Evolutionary conservation across 2,113 vertebrate species (phyloP).

Genomic region (Sclerurus mexicanus): DNA sequence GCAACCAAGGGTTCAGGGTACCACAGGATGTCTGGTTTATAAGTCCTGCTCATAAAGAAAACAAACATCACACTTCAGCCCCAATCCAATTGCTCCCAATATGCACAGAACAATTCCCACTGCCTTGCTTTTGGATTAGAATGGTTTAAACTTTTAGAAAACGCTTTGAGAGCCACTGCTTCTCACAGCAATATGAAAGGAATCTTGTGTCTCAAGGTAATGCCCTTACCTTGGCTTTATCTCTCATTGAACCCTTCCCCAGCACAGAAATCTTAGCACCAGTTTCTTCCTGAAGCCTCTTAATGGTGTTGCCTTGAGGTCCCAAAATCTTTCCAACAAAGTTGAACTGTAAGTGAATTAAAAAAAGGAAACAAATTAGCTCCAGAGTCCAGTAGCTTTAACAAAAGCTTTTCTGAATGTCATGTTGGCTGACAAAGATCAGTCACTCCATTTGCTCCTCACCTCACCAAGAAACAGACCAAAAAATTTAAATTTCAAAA

Average conservation of each 20-base stretch:
- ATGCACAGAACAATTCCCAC: not conserved
- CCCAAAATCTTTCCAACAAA: constrained; percentile 98
- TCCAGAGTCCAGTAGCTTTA: not conserved
- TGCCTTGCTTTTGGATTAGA: not conserved
- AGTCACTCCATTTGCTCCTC: not conserved
- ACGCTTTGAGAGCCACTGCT: not conserved
- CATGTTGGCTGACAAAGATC: not conserved
- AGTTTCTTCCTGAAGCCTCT: constrained; percentile 82
- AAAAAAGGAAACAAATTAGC: not conserved
- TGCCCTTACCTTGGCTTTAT: constrained; percentile 88
- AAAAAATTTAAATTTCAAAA: not conserved
- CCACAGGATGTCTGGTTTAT: not conserved
- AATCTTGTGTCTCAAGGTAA: not conserved
- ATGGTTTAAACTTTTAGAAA: not conserved
- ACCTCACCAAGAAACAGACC: not conserved
- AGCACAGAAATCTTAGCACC: constrained; percentile 93
- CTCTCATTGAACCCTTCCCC: constrained; percentile 96
- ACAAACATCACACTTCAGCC: not conserved
- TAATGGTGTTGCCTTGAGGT: constrained; percentile 98
- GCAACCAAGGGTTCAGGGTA: not conserved
- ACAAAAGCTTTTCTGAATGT: not conserved
- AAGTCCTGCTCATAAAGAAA: not conserved
- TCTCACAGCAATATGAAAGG: not conserved
- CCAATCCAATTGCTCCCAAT: not conserved
- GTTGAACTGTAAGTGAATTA: constrained; percentile 84